These are phyloP conservation scores for Acanthosoma haemorrhoidale DNA, from an alignment of 2,888 invertebrate genomes.

Conservation along the genomic window DNA sequence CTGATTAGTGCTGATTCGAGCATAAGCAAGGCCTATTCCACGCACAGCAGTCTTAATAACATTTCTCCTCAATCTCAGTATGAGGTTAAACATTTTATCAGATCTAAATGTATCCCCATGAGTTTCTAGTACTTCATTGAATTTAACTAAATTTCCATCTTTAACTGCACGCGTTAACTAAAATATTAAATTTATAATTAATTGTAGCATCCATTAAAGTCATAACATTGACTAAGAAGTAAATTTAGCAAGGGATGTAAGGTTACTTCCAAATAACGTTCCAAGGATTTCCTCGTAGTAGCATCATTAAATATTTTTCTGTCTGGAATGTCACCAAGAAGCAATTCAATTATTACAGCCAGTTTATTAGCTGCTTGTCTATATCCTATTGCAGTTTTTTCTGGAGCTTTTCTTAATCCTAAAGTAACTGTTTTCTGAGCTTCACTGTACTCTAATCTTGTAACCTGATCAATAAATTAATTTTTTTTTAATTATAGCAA, in stretches of 20 bases:
- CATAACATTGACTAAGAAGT: background rate
- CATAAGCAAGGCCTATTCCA: constrained; percentile 19
- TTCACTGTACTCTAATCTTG: constrained; percentile 20
- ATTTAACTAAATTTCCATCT: constrained; percentile 6
- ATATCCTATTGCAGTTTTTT: constrained; percentile 15
- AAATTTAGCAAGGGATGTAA: background rate
- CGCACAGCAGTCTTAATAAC: constrained; percentile 19
- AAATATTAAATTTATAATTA: constrained; percentile 24
- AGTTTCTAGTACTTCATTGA: constrained; percentile 5
- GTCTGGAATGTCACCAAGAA: constrained; percentile 25
- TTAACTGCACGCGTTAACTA: constrained; percentile 16
- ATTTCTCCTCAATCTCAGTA: constrained; percentile 22
- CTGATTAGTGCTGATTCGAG: constrained; percentile 21
- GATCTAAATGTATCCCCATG: constrained; percentile 17
- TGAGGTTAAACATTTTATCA: constrained; percentile 17
- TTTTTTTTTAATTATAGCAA: too few species aligned
- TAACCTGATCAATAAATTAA: constrained; percentile 4
- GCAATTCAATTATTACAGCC: constrained; percentile 17
- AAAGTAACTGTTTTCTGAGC: constrained; percentile 16
- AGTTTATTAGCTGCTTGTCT: constrained; percentile 26
- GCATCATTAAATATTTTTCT: constrained; percentile 13
- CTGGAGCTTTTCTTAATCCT: constrained; percentile 26
- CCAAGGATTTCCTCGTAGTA: constrained; percentile 12
- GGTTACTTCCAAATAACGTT: constrained; percentile 13
- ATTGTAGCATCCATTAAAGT: background rate